phyloP scores from a whole-genome alignment of 2,888 invertebrate species.

The Athalia circularis region DNA sequence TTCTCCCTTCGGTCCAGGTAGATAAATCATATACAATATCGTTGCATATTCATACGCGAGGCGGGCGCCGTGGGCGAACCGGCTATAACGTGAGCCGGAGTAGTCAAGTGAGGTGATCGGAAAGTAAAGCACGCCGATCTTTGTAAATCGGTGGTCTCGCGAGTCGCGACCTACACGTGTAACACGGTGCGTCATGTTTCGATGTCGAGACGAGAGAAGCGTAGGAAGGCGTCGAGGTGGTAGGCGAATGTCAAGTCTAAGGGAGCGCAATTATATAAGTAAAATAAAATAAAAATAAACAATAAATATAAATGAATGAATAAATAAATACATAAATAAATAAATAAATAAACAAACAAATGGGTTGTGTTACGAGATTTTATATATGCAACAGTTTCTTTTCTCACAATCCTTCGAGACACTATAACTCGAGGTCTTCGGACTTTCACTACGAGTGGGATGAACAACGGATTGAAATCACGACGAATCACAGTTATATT shows the following conservation, averaged over 20 bases:
- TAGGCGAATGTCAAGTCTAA: slow-evolving; percentile 43
- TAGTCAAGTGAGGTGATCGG: slow-evolving; percentile 19
- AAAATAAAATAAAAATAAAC: no score
- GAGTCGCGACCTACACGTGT: slow-evolving; percentile 46
- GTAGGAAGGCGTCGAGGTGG: slow-evolving; percentile 38
- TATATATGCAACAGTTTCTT: no score
- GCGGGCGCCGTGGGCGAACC: slow-evolving; percentile 71
- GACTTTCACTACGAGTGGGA: slow-evolving; percentile 23
- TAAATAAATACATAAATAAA: neutral
- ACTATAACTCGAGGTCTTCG: slow-evolving; percentile 7
- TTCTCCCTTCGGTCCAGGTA: slow-evolving; percentile 17
- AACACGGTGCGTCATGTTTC: slow-evolving; percentile 44
- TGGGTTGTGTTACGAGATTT: no score
- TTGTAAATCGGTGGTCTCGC: slow-evolving; percentile 41
- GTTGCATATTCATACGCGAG: slow-evolving; percentile 72
- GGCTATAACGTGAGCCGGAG: slow-evolving; percentile 54
- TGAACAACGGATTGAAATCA: neutral
- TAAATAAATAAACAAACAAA: neutral
- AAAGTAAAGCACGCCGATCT: slow-evolving; percentile 45
- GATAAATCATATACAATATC: slow-evolving; percentile 55
- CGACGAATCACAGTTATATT: neutral
- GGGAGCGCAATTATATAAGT: slow-evolving; percentile 13
- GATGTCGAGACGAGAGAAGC: slow-evolving; percentile 31
- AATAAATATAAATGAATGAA: neutral
- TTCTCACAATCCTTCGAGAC: neutral